These are phyloP conservation scores for Dryobotodes eremita DNA, from an alignment of 2,888 invertebrate species.

Conservation along the genomic window DNA sequence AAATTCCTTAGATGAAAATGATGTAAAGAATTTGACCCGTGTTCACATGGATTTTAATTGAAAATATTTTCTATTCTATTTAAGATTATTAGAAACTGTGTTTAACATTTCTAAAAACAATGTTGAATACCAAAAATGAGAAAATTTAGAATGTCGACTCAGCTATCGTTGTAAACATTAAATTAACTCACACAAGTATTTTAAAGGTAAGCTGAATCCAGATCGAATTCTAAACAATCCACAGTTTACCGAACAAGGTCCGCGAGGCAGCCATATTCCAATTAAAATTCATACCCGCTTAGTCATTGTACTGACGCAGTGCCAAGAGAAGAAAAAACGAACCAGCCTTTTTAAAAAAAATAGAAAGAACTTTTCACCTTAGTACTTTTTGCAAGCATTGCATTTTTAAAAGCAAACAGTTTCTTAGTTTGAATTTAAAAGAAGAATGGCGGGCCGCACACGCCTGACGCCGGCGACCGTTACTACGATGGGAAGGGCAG, in stretches of 20 bases:
- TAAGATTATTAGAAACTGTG: neutral
- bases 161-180: constrained; percentile 13
- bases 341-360: constrained; percentile 11
- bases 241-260: constrained; percentile 46
- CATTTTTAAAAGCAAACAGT: constrained; percentile 45
- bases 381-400: constrained; percentile 33
- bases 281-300: constrained; percentile 67
- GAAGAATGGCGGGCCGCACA: constrained; percentile 58
- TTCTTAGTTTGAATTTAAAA: constrained; percentile 33
- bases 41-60: neutral
- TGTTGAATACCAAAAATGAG: neutral
- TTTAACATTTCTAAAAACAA: neutral
- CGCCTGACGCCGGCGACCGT: constrained; percentile 69
- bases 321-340: constrained; percentile 40
- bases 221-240: constrained; percentile 58
- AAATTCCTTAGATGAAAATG: constrained; percentile 11
- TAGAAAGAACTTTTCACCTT: constrained; percentile 29
- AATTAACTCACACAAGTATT: constrained; percentile 41
- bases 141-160: constrained; percentile 3
- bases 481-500: constrained; percentile 70
- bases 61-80: constrained; percentile 15
- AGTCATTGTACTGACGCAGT: constrained; percentile 61
- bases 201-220: constrained; percentile 26
- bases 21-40: constrained; percentile 9
- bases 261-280: constrained; percentile 54